Conservation (phyloP, 2,888 invertebrate genomes). For the Phania funesta region DNA sequence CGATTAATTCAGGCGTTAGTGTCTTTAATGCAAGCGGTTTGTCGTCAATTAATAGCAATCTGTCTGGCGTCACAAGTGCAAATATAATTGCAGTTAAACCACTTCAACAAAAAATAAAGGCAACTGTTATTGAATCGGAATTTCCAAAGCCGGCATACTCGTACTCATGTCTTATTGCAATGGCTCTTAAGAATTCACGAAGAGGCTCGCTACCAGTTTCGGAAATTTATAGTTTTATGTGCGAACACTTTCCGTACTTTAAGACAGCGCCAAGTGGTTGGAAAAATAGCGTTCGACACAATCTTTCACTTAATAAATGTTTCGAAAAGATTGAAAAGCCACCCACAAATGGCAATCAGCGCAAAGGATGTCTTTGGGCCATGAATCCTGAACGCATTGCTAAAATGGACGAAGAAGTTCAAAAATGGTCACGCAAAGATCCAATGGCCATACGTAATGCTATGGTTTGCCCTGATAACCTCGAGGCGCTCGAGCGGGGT, state of each 20-base stretch:
- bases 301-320: slow-evolving; percentile 98
- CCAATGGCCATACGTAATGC: slow-evolving; percentile 94
- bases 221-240: slow-evolving; percentile 99
- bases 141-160: slow-evolving; percentile 99
- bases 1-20: slow-evolving; percentile 61
- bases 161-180: slow-evolving; percentile 98
- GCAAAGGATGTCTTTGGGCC: slow-evolving; percentile 96
- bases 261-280: slow-evolving; percentile 99
- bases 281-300: slow-evolving; percentile 99
- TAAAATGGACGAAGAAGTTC: slow-evolving; percentile 99
- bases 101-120: slow-evolving; percentile 74
- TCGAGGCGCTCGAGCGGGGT: slow-evolving; percentile 91
- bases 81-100: slow-evolving; percentile 72
- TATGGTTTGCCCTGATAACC: slow-evolving; percentile 94
- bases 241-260: slow-evolving; percentile 99
- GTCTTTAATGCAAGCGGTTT: slow-evolving; percentile 67
- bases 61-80: slow-evolving; percentile 18
- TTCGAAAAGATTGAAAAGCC: slow-evolving; percentile 99
- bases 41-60: slow-evolving; percentile 38
- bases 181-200: slow-evolving; percentile 97
- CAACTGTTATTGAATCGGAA: slow-evolving; percentile 77
- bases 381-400: slow-evolving; percentile 96
- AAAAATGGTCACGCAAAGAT: slow-evolving; percentile 98
- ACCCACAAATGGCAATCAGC: slow-evolving; percentile 90
- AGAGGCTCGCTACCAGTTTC: slow-evolving; percentile 97